A percentile compares a stretch with the other conserved stretches of the same genome.
Conservation (phyloP, 2,888 invertebrate species). For the Papilio elwesi region DNA sequence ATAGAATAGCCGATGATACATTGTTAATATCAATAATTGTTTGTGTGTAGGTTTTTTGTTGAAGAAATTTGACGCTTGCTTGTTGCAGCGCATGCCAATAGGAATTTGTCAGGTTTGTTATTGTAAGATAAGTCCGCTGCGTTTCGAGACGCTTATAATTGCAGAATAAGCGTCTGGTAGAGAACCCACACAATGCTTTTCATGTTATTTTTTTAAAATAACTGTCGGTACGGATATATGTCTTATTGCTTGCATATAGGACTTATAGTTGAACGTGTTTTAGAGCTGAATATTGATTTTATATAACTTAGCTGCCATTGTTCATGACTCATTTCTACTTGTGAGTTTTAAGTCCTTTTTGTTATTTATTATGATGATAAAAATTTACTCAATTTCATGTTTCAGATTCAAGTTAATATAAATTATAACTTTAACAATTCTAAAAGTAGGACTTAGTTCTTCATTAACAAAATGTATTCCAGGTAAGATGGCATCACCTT, state of each 20-base stretch:
- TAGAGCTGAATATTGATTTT: neutral
- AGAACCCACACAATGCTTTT: constrained; percentile 39
- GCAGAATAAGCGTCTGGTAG: constrained; percentile 66
- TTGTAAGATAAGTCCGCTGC: constrained; percentile 61
- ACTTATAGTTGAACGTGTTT: neutral
- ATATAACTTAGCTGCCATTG: neutral
- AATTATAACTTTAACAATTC: too few relatives aligned
- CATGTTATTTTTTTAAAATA: neutral
- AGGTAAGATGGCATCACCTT: too few relatives aligned
- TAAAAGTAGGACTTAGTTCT: too few relatives aligned
- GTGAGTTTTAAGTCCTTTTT: constrained; percentile 4
- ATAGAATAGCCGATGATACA: constrained; percentile 21
- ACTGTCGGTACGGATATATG: neutral
- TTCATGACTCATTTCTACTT: constrained; percentile 23
- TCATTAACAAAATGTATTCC: too few relatives aligned
- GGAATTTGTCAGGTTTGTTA: constrained; percentile 69
- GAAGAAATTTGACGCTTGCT: constrained; percentile 44
- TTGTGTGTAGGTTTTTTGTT: constrained; percentile 54
- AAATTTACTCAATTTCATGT: neutral
- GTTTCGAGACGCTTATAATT: constrained; percentile 55
- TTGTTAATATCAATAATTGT: constrained; percentile 26
- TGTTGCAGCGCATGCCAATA: constrained; percentile 49
- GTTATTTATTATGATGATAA: neutral
- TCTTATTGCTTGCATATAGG: constrained; percentile 16
- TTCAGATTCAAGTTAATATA: too few relatives aligned